phyloP scores from a whole-genome alignment of 2,797 vertebrate genomes.

The Gobio occitaniae region DNA sequence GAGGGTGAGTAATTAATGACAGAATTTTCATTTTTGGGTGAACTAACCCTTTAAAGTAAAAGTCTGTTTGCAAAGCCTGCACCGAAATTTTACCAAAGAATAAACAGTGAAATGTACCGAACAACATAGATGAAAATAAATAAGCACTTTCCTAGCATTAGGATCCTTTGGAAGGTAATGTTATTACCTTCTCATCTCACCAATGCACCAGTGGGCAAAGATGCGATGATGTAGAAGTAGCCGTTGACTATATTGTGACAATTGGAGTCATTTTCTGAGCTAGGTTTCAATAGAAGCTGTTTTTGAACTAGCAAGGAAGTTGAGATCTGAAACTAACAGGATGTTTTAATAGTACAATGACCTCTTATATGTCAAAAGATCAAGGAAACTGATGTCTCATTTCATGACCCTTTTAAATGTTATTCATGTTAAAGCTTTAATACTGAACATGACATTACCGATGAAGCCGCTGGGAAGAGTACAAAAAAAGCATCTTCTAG shows the following conservation, averaged over 20 bases:
- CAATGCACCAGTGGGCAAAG: background rate
- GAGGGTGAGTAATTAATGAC: no score
- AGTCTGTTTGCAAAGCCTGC: background rate
- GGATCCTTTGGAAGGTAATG: no score
- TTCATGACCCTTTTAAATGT: background rate
- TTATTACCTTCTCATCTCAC: background rate
- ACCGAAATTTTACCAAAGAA: background rate
- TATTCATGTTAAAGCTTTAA: background rate
- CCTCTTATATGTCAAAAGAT: background rate
- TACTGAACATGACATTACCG: background rate
- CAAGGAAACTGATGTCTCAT: no score
- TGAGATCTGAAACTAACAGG: background rate
- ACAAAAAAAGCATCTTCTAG: background rate
- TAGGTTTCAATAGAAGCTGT: background rate
- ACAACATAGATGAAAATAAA: no score
- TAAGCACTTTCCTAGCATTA: no score
- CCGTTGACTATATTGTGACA: background rate
- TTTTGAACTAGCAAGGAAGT: background rate
- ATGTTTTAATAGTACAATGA: background rate
- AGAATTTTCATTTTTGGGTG: no score
- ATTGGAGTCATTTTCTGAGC: background rate
- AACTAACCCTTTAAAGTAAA: no score
- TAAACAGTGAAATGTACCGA: background rate
- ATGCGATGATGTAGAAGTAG: no score
- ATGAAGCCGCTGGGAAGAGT: background rate